Conservation (phyloP, 2,888 invertebrate species). For the Asteroscopus sphinx region DNA sequence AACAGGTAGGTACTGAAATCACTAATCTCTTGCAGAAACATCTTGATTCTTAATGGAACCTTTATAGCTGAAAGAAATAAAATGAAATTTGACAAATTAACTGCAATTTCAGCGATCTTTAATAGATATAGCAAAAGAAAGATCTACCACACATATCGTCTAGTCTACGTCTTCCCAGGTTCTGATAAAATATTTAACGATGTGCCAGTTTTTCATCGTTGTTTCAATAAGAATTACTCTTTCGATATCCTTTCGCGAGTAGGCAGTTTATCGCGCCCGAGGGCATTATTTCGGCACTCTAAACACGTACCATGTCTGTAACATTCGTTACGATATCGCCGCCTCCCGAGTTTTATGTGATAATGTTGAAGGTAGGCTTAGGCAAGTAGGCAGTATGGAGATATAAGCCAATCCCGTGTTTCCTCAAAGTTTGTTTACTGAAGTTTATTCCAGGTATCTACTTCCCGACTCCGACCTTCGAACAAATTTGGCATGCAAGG, state of each 20-base stretch:
- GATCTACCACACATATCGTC: neutral
- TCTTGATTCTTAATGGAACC: too few relatives aligned
- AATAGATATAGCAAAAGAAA: neutral
- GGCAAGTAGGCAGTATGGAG: slow-evolving; percentile 3
- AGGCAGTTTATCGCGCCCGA: slow-evolving; percentile 52
- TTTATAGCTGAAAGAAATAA: neutral
- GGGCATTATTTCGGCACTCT: slow-evolving; percentile 52
- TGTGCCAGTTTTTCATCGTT: slow-evolving; percentile 35
- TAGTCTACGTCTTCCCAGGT: neutral
- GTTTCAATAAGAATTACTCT: slow-evolving; percentile 58
- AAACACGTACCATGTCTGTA: slow-evolving; percentile 57
- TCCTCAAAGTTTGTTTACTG: slow-evolving; percentile 5
- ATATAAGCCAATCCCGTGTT: slow-evolving; percentile 11
- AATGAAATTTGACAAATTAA: neutral
- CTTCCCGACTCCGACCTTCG: neutral
- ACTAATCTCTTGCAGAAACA: too few relatives aligned
- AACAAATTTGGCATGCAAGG: slow-evolving; percentile 1
- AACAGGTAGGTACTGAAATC: too few relatives aligned
- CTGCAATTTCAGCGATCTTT: neutral
- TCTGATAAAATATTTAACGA: slow-evolving; percentile 35
- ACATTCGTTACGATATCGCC: slow-evolving; percentile 55
- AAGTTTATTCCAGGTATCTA: slow-evolving; percentile 5
- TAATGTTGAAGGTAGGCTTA: slow-evolving; percentile 41
- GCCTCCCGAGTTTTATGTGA: slow-evolving; percentile 35
- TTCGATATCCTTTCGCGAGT: slow-evolving; percentile 42